phyloP scores from a whole-genome alignment of 2,113 vertebrate species.

The Psilopsiagon aurifrons region DNA sequence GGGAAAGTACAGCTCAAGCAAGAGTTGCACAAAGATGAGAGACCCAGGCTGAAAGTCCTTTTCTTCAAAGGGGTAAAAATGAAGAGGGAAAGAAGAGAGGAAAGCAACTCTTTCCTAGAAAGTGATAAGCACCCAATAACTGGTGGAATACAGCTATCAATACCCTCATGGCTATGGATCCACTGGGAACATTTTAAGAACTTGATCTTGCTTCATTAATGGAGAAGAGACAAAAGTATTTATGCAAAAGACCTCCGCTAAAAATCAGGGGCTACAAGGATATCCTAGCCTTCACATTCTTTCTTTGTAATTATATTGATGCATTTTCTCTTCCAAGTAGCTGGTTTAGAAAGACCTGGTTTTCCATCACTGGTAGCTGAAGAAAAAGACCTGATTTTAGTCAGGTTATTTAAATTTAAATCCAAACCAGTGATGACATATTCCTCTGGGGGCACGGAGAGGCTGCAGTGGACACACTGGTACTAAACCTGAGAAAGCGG shows the following conservation, averaged over 20 bases:
- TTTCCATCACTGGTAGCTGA: background rate
- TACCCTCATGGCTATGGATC: background rate
- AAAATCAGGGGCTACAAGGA: background rate
- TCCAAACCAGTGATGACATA: background rate
- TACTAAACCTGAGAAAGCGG: background rate
- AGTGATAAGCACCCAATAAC: background rate
- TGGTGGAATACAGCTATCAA: background rate
- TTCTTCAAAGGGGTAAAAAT: background rate
- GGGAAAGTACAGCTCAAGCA: background rate
- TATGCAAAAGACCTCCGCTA: background rate
- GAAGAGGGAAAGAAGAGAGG: background rate
- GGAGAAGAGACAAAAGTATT: background rate
- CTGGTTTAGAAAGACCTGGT: background rate
- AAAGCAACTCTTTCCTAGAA: background rate
- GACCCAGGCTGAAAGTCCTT: background rate
- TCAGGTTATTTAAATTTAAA: background rate
- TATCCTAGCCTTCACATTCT: background rate
- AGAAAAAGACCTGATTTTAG: background rate
- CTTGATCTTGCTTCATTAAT: background rate
- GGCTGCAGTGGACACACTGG: background rate
- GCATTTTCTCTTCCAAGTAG: background rate
- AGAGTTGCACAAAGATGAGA: background rate
- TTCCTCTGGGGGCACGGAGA: background rate
- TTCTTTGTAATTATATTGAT: background rate
- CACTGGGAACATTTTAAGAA: background rate